phyloP scores from a whole-genome alignment of 2,888 invertebrate genomes.

The Folsomia manolachei region DNA sequence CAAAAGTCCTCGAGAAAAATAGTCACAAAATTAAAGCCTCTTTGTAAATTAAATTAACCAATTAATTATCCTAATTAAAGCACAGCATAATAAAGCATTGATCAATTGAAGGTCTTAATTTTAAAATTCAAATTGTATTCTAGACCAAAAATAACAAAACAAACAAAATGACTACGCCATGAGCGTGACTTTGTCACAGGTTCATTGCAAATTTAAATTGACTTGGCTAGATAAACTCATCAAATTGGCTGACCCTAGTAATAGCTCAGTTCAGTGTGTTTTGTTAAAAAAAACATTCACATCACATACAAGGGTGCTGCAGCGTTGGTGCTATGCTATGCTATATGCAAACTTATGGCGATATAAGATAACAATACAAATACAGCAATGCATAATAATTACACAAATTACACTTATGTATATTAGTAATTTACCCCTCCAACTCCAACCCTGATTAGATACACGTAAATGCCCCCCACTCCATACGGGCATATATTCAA shows the following conservation, averaged over 20 bases:
- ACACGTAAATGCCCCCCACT: not conserved
- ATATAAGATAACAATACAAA: not conserved
- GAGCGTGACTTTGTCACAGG: not conserved
- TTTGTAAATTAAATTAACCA: too few relatives aligned
- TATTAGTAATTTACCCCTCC: not conserved
- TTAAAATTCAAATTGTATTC: too few relatives aligned
- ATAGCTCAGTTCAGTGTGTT: slow-evolving; percentile 6
- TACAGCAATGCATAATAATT: not conserved
- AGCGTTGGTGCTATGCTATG: not conserved
- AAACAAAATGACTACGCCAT: not conserved
- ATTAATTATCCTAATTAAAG: too few relatives aligned
- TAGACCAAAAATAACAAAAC: too few relatives aligned
- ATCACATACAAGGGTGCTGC: not conserved
- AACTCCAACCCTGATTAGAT: not conserved
- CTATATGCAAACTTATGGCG: slow-evolving; percentile 11
- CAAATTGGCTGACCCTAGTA: slow-evolving; percentile 15
- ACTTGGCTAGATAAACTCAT: slow-evolving; percentile 17
- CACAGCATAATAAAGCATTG: too few relatives aligned
- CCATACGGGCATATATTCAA: too few relatives aligned
- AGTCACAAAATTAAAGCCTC: too few relatives aligned
- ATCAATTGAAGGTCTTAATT: too few relatives aligned
- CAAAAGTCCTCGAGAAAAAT: too few relatives aligned
- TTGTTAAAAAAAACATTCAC: slow-evolving; percentile 4
- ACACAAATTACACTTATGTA: too few relatives aligned
- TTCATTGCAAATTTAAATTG: not conserved